Conservation (phyloP, 2,797 vertebrate genomes). For the Syncerus caffer region DNA sequence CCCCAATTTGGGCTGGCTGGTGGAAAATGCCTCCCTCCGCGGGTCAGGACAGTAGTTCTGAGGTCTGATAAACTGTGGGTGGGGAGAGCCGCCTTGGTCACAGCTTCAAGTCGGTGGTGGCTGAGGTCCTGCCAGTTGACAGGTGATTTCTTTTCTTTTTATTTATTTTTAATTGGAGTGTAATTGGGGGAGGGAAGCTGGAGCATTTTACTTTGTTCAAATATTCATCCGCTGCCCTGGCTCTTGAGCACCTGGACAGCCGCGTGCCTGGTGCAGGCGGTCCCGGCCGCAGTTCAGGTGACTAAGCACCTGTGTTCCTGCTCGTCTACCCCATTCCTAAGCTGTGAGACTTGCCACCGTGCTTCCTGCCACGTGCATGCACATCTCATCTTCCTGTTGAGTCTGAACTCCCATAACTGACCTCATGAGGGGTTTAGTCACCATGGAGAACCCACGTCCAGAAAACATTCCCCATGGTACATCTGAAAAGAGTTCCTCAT, state of each 20-base stretch:
- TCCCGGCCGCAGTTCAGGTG: accelerated
- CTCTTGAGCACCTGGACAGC: accelerated
- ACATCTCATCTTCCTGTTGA: not conserved
- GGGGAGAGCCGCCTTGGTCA: accelerated
- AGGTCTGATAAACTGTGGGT: not conserved
- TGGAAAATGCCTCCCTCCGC: not conserved
- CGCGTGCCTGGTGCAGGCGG: accelerated
- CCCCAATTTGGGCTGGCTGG: not conserved
- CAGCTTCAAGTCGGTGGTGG: not conserved
- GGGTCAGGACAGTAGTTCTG: not conserved
- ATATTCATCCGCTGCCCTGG: accelerated
- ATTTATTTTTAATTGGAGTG: not conserved
- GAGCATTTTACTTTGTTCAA: not conserved
- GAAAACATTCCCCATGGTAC: accelerated
- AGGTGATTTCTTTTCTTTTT: not conserved
- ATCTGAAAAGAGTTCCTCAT: not conserved
- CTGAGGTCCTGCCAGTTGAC: not conserved
- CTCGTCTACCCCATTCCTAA: accelerated
- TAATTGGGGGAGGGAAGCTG: not conserved
- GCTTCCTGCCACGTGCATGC: accelerated
- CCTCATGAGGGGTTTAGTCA: accelerated
- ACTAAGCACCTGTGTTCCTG: accelerated
- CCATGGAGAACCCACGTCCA: not conserved
- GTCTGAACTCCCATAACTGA: not conserved
- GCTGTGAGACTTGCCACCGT: accelerated